A percentile compares a stretch with the other conserved stretches of the same genome.
Evolutionary conservation across 2,888 invertebrate species (phyloP).

Genomic region (Caenorhabditis afra): DNA sequence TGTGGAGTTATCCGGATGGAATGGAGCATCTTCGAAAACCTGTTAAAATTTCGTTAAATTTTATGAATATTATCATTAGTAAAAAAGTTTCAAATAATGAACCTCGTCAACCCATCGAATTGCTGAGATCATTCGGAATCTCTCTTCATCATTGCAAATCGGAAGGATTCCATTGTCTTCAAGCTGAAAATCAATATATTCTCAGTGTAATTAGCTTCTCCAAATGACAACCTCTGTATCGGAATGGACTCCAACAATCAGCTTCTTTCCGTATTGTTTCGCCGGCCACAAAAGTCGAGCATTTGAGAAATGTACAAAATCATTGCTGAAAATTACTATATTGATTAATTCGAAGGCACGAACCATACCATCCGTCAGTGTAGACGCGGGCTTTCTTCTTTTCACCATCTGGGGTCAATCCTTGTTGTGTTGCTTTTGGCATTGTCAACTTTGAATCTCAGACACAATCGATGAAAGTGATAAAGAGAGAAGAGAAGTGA

Average conservation of each 20-base stretch:
- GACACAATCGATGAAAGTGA: slow-evolving; percentile 8
- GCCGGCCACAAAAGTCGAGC: slow-evolving; percentile 97
- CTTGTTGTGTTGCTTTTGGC: slow-evolving; percentile 25
- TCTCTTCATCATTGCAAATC: slow-evolving; percentile 87
- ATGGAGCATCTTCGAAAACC: slow-evolving; percentile 95
- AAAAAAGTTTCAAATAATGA: no score
- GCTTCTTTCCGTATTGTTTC: slow-evolving; percentile 90
- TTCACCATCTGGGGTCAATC: slow-evolving; percentile 52
- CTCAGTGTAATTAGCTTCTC: background rate
- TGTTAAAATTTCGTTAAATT: slow-evolving; percentile 71
- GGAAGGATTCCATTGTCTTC: slow-evolving; percentile 81
- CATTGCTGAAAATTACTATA: slow-evolving; percentile 87
- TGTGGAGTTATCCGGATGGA: slow-evolving; percentile 95
- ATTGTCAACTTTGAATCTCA: no score
- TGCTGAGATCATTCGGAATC: slow-evolving; percentile 95
- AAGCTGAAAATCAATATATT: slow-evolving; percentile 40
- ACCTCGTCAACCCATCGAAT: slow-evolving; percentile 98
- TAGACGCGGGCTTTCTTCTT: slow-evolving; percentile 67
- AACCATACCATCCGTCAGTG: slow-evolving; percentile 71
- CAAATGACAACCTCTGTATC: slow-evolving; percentile 61
- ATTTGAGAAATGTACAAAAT: slow-evolving; percentile 99
- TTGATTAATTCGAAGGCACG: background rate
- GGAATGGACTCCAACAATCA: slow-evolving; percentile 58
- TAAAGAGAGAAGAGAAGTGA: slow-evolving; percentile 7
- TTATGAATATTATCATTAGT: background rate